These are phyloP conservation scores for Dendrolimus pini DNA, from an alignment of 2,888 invertebrate species.

Conservation along the genomic window DNA sequence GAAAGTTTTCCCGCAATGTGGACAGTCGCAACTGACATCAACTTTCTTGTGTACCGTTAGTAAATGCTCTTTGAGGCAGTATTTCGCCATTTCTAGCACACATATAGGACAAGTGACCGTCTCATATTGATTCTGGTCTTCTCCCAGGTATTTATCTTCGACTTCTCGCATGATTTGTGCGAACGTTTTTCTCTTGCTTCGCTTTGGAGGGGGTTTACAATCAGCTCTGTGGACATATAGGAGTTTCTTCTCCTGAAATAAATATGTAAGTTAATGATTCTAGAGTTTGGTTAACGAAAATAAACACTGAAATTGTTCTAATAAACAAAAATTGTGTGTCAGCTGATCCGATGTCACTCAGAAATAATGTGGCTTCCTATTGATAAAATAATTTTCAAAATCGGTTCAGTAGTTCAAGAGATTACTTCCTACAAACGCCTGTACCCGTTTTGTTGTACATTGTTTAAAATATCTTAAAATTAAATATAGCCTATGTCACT, in stretches of 20 bases:
- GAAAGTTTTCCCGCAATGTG: constrained; percentile 25
- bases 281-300: constrained; percentile 16
- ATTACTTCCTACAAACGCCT: no score
- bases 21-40: constrained; percentile 20
- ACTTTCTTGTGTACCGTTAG: constrained; percentile 24
- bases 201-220: constrained; percentile 23
- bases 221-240: constrained; percentile 18
- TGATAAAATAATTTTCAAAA: no score
- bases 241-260: constrained; percentile 21
- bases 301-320: neutral
- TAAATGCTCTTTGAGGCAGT: constrained; percentile 27
- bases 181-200: constrained; percentile 22
- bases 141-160: constrained; percentile 15
- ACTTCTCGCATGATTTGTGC: constrained; percentile 24
- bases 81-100: constrained; percentile 23
- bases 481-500: no score
- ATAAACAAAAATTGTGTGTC: no score
- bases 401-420: no score
- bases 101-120: constrained; percentile 25
- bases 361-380: no score
- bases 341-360: no score
- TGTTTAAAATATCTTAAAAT: no score
- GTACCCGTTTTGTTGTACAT: no score
- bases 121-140: constrained; percentile 15
- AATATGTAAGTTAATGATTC: constrained; percentile 23